Evolutionary conservation across 2,888 invertebrate species (phyloP).

Genomic region (Trimorus sp.): DNA sequence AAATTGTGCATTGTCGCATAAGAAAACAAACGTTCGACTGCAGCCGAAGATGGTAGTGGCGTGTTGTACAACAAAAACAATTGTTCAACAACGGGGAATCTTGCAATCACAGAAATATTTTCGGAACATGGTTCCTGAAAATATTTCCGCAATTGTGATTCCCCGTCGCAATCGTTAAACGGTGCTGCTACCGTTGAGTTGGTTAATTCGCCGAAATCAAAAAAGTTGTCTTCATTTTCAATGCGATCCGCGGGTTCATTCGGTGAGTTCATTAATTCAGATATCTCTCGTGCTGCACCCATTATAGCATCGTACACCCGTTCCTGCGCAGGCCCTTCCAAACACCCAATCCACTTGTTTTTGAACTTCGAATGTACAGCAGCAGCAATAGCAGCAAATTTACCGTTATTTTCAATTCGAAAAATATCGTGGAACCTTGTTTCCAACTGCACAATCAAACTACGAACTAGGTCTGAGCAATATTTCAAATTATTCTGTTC

Average conservation of each 20-base stretch:
- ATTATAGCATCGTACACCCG: neutral
- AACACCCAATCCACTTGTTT: slow-evolving; percentile 1
- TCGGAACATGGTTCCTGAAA: neutral
- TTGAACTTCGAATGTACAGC: slow-evolving; percentile 20
- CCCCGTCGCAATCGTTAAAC: too few species aligned
- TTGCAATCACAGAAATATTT: neutral
- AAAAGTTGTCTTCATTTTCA: too few species aligned
- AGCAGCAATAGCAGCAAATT: slow-evolving; percentile 28
- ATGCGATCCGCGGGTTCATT: too few species aligned
- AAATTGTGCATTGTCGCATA: slow-evolving; percentile 42
- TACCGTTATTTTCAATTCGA: neutral
- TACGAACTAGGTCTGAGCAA: neutral
- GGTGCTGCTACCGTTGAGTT: too few species aligned
- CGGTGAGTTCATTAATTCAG: neutral
- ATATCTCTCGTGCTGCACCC: neutral
- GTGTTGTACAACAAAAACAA: slow-evolving; percentile 35
- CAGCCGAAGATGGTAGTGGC: slow-evolving; percentile 34
- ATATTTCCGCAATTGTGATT: too few species aligned
- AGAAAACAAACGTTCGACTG: slow-evolving; percentile 40
- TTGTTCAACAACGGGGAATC: neutral
- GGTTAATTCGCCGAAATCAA: too few species aligned
- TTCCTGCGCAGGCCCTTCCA: neutral
- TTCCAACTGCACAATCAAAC: slow-evolving; percentile 7
- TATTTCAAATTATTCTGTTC: neutral
- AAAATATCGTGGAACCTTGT: slow-evolving; percentile 9